Percentiles rank a stretch among this genome's conserved stretches.
phyloP scores from a whole-genome alignment of 2,888 invertebrate species.

The Zootermopsis nevadensis region DNA sequence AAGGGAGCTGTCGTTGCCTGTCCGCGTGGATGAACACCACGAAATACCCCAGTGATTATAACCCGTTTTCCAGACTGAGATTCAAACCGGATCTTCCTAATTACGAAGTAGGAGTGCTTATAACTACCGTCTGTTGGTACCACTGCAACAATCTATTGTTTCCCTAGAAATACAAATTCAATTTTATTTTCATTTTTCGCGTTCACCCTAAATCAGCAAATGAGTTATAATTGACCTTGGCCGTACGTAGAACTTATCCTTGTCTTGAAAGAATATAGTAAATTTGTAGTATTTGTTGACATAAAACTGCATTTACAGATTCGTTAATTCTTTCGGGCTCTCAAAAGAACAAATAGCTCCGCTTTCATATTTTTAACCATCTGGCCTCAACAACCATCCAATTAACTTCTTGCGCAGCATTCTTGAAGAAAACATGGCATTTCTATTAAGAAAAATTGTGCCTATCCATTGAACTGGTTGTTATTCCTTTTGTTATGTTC shows the following conservation, averaged over 20 bases:
- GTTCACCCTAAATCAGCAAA: no score
- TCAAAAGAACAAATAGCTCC: no score
- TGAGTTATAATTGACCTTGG: no score
- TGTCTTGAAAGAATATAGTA: neutral
- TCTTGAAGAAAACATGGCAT: conserved; percentile 27
- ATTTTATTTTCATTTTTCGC: no score
- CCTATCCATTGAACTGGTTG: neutral
- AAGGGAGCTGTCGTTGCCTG: no score
- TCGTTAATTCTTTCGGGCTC: neutral
- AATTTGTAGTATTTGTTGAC: neutral
- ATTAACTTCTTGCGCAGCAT: conserved; percentile 9
- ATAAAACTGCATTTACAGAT: conserved; percentile 5
- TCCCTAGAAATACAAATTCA: no score
- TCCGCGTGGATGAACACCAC: no score
- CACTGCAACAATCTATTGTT: neutral
- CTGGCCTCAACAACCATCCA: conserved; percentile 19
- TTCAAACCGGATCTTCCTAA: no score
- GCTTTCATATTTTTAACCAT: neutral
- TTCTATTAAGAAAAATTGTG: conserved; percentile 24
- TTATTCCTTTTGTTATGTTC: conserved; percentile 8
- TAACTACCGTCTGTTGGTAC: neutral
- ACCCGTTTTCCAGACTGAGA: no score
- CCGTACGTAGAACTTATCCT: no score
- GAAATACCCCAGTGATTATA: no score
- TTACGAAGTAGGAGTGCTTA: no score